Evolutionary conservation across 1,140 invertebrate genomes (phyloP), one percentile per base, ranked within the genome.

Genomic region (Cataglyphis hispanica): DNA sequence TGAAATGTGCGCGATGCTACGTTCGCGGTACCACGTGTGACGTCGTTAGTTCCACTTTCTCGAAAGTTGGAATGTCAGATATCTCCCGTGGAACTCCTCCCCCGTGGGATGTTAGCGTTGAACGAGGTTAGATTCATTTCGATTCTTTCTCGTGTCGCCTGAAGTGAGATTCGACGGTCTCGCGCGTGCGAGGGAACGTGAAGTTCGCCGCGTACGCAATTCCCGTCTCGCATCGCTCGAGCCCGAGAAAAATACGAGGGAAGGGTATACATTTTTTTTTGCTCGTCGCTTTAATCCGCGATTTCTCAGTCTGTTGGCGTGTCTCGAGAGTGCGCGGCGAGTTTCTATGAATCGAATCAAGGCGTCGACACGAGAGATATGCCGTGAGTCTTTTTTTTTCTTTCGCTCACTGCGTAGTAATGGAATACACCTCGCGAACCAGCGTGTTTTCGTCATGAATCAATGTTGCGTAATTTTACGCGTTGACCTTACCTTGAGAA

Each of bases 381-480:
- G 1, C 19, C 37, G 58, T n/a, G 25, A 61, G 37, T 64, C 60
- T 22, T n/a, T 27, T 46, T 40, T 27, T n/a, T 4, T 2, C 43
- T 2, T 16, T 3, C 7, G 6, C 31, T 37, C 19, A 1, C 76
- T 80, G 61, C 76, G 75, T 77, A 63, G 58, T 63, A 76, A 7
- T n/a, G 53, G 3, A 77, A n/a, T 37, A 60, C 10, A 46, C 19
- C 16, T 25, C 34, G 6, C 34, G 10, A 27, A n/a, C 34, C n/a
- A 13, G 4, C 56, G 11, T 8, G 8, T 11, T 31, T 11, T 63
- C 56, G 10, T 50, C 34, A 22, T 27, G 67, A n/a, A 27, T 34
- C 75, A 64, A 46, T 27, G 46, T 77, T 77, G 60, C 37, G 75
- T 40, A 76, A 76, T 76, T 37, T 76, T 63, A 43, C 25, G 40